Percentiles rank a stretch among this genome's conserved stretches.
These are phyloP conservation scores for Ctenopoma multispine DNA, from an alignment of 2,797 vertebrate species.

Conservation along the genomic window DNA sequence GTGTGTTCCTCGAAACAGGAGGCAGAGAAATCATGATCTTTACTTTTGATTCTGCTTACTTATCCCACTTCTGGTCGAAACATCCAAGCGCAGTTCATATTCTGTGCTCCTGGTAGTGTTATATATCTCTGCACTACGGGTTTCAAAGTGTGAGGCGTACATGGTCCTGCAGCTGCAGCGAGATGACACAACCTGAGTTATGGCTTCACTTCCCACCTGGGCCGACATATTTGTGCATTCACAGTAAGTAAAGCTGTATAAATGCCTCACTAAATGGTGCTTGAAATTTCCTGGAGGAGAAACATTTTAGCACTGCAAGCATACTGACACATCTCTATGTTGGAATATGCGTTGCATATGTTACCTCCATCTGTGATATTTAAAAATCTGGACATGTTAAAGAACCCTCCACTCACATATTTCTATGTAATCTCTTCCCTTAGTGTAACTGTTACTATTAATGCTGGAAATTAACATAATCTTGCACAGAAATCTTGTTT, in stretches of 20 bases:
- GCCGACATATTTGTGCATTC: constrained; percentile 42
- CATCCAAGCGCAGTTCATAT: constrained; percentile 27
- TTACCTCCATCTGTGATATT: constrained; percentile 49
- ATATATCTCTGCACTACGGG: constrained; percentile 42
- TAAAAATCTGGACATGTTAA: constrained; percentile 36
- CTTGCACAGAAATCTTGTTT: not conserved
- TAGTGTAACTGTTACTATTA: constrained; percentile 7
- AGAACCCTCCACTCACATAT: constrained; percentile 14
- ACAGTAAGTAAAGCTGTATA: constrained; percentile 27
- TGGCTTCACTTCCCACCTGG: constrained; percentile 42
- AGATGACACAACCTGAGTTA: constrained; percentile 46
- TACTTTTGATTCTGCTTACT: constrained; percentile 55
- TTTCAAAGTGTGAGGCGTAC: constrained; percentile 23
- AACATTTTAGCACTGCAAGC: constrained; percentile 25
- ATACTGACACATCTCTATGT: constrained; percentile 38
- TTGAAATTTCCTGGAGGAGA: constrained; percentile 25
- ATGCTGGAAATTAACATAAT: constrained; percentile 6
- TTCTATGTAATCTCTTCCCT: constrained; percentile 3
- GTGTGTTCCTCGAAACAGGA: constrained; percentile 11
- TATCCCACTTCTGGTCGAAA: constrained; percentile 24
- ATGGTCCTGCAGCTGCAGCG: constrained; percentile 7
- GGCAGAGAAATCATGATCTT: constrained; percentile 39
- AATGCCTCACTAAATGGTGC: constrained; percentile 29
- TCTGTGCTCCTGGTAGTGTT: constrained; percentile 20
- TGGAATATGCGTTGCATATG: constrained; percentile 49